Conservation (phyloP, 2,888 invertebrate species). For the Pogonocherus hispidulus region DNA sequence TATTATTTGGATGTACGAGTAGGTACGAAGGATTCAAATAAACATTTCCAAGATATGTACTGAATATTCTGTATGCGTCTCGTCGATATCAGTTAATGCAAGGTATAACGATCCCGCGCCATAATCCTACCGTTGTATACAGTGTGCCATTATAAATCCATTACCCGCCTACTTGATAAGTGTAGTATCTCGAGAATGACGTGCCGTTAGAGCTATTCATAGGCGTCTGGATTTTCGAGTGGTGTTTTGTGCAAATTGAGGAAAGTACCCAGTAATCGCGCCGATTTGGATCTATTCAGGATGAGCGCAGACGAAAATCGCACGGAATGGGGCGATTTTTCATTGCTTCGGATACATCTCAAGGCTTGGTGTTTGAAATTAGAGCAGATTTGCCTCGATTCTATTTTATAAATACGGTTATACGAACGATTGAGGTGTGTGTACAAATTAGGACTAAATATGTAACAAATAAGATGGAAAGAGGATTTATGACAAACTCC, state of each 20-base stretch:
- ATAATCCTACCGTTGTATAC: conserved; percentile 11
- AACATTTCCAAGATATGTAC: not conserved
- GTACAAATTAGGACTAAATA: too few relatives aligned
- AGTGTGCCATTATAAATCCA: conserved; percentile 45
- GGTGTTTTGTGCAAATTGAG: conserved; percentile 26
- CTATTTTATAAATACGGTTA: too few relatives aligned
- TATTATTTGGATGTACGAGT: not conserved
- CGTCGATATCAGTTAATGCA: conserved; percentile 23
- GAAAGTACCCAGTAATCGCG: conserved; percentile 10
- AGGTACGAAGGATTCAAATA: not conserved
- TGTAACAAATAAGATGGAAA: too few relatives aligned
- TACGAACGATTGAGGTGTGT: too few relatives aligned
- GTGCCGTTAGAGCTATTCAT: conserved; percentile 24
- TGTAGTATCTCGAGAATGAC: conserved; percentile 36
- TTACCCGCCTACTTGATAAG: conserved; percentile 40
- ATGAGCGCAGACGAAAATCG: not conserved
- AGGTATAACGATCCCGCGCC: conserved; percentile 9
- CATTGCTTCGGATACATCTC: not conserved
- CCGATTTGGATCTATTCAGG: conserved; percentile 22
- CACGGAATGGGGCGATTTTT: conserved; percentile 16
- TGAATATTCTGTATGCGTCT: not conserved
- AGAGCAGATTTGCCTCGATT: too few relatives aligned
- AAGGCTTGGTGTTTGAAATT: not conserved
- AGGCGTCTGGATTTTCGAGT: conserved; percentile 21
- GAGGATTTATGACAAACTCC: too few relatives aligned